These are phyloP conservation scores for Bos indicus DNA, from an alignment of 2,113 vertebrate genomes.

Conservation along the genomic window DNA sequence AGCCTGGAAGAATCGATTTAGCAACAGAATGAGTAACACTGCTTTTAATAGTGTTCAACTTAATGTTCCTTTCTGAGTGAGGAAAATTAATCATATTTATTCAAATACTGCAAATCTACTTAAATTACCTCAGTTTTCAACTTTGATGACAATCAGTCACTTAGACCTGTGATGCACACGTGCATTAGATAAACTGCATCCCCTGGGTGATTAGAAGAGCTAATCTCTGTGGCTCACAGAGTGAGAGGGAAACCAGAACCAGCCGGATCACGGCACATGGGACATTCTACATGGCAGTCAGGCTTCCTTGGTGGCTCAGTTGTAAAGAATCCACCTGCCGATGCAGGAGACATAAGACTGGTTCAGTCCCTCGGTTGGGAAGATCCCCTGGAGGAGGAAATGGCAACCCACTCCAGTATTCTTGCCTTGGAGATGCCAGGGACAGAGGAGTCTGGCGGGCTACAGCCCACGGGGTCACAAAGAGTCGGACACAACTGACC, in stretches of 20 bases:
- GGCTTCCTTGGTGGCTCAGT: background rate
- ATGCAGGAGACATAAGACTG: background rate
- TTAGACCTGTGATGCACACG: background rate
- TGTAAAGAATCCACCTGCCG: background rate
- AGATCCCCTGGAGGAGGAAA: background rate
- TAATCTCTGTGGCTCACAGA: background rate
- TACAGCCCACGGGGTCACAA: background rate
- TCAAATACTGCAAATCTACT: background rate
- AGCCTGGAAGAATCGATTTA: background rate
- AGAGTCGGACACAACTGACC: accelerated
- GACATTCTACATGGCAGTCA: background rate
- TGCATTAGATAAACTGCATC: background rate
- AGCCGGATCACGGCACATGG: accelerated
- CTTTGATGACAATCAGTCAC: background rate
- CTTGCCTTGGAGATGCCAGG: background rate
- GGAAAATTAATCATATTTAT: background rate
- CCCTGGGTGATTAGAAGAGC: background rate
- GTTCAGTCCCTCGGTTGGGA: background rate
- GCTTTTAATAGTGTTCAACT: background rate
- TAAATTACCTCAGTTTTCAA: background rate
- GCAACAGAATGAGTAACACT: background rate
- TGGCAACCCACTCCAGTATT: background rate
- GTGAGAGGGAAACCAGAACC: background rate
- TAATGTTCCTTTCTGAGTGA: background rate
- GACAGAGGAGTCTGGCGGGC: background rate